A percentile compares a stretch with the other conserved stretches of the same genome.
Conservation (phyloP, 2,888 invertebrate species). For the Troides aeacus region DNA sequence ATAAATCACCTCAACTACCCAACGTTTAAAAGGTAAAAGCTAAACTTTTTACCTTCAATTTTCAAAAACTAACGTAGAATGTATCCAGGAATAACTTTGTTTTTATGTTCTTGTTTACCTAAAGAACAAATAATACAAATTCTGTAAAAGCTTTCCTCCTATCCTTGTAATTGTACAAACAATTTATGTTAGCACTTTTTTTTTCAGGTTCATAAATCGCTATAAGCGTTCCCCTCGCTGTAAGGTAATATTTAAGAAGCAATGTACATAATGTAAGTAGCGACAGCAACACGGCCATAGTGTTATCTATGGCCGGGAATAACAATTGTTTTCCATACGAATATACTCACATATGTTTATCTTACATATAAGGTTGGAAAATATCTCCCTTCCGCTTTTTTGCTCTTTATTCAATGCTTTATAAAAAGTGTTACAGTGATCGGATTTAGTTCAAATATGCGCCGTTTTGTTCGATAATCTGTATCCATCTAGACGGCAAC, state of each 20-base stretch:
- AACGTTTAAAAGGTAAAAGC: too few species aligned
- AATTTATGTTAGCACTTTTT: constrained; percentile 24
- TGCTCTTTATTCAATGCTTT: too few species aligned
- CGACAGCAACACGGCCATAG: not conserved
- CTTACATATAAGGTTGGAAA: too few species aligned
- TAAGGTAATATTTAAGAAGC: constrained; percentile 20
- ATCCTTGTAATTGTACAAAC: constrained; percentile 17
- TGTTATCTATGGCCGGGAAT: not conserved
- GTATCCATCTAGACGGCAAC: too few species aligned
- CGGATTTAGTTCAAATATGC: too few species aligned
- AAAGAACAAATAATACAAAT: constrained; percentile 17
- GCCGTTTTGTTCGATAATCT: too few species aligned
- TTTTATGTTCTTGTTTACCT: constrained; percentile 3
- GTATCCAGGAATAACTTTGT: too few species aligned
- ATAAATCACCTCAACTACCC: too few species aligned
- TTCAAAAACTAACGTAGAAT: too few species aligned
- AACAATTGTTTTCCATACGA: constrained; percentile 2
- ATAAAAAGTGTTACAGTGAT: too few species aligned
- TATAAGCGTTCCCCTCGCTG: constrained; percentile 13
- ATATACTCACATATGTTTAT: not conserved
- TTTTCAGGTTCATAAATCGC: constrained; percentile 23
- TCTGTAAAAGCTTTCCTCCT: constrained; percentile 12
- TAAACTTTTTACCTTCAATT: too few species aligned
- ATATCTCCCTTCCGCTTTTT: too few species aligned
- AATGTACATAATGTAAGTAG: constrained; percentile 8